Base-by-base conservation (phyloP, 2,797 vertebrate genomes). In the Caiman crocodilus region DNA sequence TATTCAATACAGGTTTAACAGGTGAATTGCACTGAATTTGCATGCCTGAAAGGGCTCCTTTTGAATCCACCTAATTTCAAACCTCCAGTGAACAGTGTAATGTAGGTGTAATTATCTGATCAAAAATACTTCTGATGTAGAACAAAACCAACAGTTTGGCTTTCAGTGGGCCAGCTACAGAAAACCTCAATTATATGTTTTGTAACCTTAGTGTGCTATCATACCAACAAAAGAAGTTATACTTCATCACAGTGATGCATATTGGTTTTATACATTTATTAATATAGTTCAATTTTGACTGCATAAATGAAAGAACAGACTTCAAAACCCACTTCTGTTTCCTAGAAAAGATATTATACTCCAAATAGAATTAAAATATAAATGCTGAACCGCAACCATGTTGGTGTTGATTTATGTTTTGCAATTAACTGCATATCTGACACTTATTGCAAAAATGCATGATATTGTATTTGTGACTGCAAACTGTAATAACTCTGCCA, bases 371-470 rank as follows among this genome's bases (percentile, higher is more conserved):
- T 90, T 90, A 94, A 95, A 93, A 94, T 92, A 89, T 21, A 88
- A 94, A 81, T 95, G 94, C 90, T 93, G 90, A 96, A 92, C 90
- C 95, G 73, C 93, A 97, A 96, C 85, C 78, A 86, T 94, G 88
- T 93, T 95, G 69, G 81, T 95, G 93, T 97, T 97, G 96, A 96
- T 96, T 97, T 97, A 97, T 97, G 97, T 96, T 97, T 97, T 94
- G 95, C 94, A 97, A 85, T 97, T 97, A 97, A 96, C 94, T 97
- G 90, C 95, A 96, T 97, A 95, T 95, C 95, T 97, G 96, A 88
- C 92, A 95, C 91, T 95, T 96, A 90, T 90, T 96, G 96, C 88
- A 95, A 94, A 84, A 94, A 90, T 80, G 94, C 76, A 84, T 95
- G 90, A 86, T 93, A 91, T 94, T 97, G 96, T 97, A 94, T 96